These are phyloP conservation scores for Drosophila insularis DNA, from an alignment of 1,140 invertebrate species.

Conservation along the genomic window DNA sequence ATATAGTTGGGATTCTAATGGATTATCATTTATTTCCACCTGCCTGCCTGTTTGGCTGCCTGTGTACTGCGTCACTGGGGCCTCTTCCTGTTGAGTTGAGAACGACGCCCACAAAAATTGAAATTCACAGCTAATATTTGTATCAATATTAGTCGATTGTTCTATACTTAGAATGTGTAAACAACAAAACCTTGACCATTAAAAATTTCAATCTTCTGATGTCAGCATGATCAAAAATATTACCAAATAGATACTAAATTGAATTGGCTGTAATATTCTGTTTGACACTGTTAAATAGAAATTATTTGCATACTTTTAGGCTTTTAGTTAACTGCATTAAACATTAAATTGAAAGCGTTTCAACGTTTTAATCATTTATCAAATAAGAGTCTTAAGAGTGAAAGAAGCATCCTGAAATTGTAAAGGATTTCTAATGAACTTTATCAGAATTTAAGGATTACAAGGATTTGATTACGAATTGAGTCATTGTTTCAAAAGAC, in stretches of 20 bases:
- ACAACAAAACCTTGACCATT: slow-evolving; percentile 67
- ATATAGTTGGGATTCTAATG: background rate
- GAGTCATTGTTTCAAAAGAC: no score
- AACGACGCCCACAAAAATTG: slow-evolving; percentile 24
- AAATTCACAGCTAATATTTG: slow-evolving; percentile 30
- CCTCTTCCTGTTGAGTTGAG: slow-evolving; percentile 55
- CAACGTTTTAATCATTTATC: no score
- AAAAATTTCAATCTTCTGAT: slow-evolving; percentile 63
- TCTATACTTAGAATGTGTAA: slow-evolving; percentile 69
- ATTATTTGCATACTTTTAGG: slow-evolving; percentile 38
- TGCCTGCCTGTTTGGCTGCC: background rate
- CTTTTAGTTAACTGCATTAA: background rate
- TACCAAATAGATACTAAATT: background rate
- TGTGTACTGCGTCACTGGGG: slow-evolving; percentile 65
- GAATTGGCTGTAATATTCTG: background rate
- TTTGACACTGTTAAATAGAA: background rate
- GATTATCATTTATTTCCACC: slow-evolving; percentile 2
- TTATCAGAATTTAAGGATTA: no score
- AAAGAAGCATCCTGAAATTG: no score
- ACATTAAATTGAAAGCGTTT: no score
- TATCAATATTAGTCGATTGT: background rate
- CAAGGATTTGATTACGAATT: no score
- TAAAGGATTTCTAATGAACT: no score
- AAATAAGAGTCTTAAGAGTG: no score
- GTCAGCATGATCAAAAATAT: slow-evolving; percentile 52